Conservation (phyloP, 64 coral and sea anemone genomes). For the Dendrophyllia cribrosa region DNA sequence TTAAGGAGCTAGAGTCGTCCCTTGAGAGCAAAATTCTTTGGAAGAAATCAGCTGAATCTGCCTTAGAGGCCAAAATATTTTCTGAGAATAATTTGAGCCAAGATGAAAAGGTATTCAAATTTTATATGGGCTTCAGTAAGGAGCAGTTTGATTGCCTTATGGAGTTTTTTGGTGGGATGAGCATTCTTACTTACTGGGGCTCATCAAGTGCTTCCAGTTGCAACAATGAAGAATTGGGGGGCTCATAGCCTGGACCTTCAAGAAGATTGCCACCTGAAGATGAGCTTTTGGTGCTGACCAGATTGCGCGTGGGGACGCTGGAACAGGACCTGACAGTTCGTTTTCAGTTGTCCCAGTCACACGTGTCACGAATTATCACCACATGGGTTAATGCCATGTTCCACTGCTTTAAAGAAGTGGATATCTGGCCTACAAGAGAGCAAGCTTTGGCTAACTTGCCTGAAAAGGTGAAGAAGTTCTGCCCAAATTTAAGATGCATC, state of each 20-base stretch:
- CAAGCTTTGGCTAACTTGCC: no score
- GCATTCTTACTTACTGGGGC: not conserved
- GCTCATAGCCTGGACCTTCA: constrained; percentile 50
- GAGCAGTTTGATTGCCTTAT: no score
- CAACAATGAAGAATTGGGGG: no score
- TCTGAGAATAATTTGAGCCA: not conserved
- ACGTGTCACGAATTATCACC: constrained; percentile 61
- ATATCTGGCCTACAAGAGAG: constrained; percentile 59
- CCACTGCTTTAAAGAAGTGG: constrained; percentile 73
- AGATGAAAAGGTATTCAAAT: constrained; percentile 22
- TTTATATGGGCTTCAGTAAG: no score
- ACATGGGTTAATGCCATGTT: no score
- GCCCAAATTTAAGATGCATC: no score
- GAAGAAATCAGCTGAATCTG: no score
- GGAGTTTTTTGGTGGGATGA: not conserved
- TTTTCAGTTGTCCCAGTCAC: constrained; percentile 50
- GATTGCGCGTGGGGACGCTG: constrained; percentile 72
- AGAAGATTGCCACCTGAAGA: constrained; percentile 50
- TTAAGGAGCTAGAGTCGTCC: not conserved
- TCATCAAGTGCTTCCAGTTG: constrained; percentile 6
- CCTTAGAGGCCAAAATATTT: no score
- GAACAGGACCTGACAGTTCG: constrained; percentile 62
- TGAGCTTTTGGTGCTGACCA: constrained; percentile 64
- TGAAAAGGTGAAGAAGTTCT: no score
- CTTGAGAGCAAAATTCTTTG: no score